Evolutionary conservation across 2,888 invertebrate species (phyloP), one percentile per base, ranked within the genome.

Genomic region (Frankliniella fusca): DNA sequence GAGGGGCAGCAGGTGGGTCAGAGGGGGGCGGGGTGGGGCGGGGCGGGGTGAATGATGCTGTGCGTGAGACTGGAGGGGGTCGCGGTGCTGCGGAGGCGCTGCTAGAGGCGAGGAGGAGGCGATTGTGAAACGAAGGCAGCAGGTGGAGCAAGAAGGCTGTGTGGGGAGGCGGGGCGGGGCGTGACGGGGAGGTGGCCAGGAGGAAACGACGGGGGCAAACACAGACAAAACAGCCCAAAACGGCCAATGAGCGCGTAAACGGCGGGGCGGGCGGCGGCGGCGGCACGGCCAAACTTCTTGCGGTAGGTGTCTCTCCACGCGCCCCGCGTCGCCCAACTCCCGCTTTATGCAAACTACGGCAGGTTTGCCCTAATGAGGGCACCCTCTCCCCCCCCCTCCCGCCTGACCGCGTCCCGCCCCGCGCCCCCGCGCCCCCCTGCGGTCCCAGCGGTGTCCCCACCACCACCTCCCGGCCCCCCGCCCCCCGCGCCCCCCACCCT

Each of bases 311-410:
- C 70, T 76, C 70, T 38, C 38, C 38, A 38, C 38, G 38, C 38
- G 38, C 38, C 38, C 38, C 23, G 23, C 70, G 27, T 9, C 27
- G 61, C 20, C 70, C 70, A 76, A 76, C 23, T 76, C 27, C 23
- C 70, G 23, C 70, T 27, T 76, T 27, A 76, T 27, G 70, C 70
- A 76, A 76, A 76, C 70, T 76, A 76, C 12, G 70, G 23, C 70
- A 76, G 70, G 70, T 76, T 76, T n/a, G 70, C 11, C 70, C 70
- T 76, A 76, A 76, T 76, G 70, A 76, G 70, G 70, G 70, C 70
- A 27, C 70, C 70, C 27, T 70, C 70, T 70, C 65, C 65, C n/a
- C n/a, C 15, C 15, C 65, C 65, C 65, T 65, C 15, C 12, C 20
- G 8, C 20, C 65, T n/a, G 7, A 23, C 70, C 8, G 23, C 23